Base-by-base conservation (phyloP, 1,140 invertebrate genomes). In the Drosophila jambulina region DNA sequence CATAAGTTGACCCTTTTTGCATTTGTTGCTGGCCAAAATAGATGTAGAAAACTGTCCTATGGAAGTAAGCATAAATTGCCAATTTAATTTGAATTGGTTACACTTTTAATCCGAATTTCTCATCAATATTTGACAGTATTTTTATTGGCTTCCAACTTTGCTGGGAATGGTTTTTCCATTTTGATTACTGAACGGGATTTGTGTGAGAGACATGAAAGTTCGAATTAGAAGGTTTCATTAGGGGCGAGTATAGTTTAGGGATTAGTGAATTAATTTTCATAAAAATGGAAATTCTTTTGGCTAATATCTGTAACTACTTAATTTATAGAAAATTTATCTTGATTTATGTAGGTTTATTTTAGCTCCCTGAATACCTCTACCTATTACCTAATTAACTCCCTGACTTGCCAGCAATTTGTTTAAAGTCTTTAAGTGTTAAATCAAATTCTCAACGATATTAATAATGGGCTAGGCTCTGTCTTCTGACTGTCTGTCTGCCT, bases 361-460 rank as follows among this genome's bases (percentile, higher is more conserved):
- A n/a, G n/a, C 21, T 40, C 10, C 7, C 15, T 42, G 9, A 45
- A 25, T 36, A 6, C 13, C 7, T 46, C 21, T 5, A 10, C 7
- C 7, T 29, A 34, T 46, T 27, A 27, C 13, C n/a, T 36, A 46
- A 74, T 53, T 54, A 27, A 29, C 36, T 48, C 19, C 34, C 38
- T 45, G 48, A 42, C 46, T 42, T 23, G 12, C 13, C 6, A 17
- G 38, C 61, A 67, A 76, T 67, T 67, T 59, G 62, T 54, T 68
- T 67, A 42, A 25, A 36, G 46, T 36, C 38, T 23, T 36, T 48
- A 67, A 69, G 74, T 77, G 75, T 68, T 77, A 77, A 69, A 77
- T 77, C 74, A 77, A 77, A 77, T 61, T 77, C 62, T 40, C 53
- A 69, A 76, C 62, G 36, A 68, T 77, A 77, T 77, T 77, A 77